Percentiles rank a stretch among this genome's conserved stretches.
Evolutionary conservation across 2,797 vertebrate genomes (phyloP).

Genomic region (Microhierax caerulescens): DNA sequence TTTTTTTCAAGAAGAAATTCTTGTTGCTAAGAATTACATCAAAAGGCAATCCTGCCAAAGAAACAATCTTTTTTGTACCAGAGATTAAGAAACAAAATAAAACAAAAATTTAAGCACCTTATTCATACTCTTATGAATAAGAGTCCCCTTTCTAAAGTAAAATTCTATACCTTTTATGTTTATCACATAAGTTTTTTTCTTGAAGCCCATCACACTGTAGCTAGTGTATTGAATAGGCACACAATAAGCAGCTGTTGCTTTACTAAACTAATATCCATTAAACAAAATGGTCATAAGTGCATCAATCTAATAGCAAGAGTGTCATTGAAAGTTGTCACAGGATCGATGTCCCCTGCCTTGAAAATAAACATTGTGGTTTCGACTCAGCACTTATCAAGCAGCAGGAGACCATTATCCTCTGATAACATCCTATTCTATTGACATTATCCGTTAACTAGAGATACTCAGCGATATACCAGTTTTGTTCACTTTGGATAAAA

Average conservation of each 20-base stretch:
- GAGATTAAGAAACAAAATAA: not conserved
- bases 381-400: conserved; percentile 42
- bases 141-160: not conserved
- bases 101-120: not conserved
- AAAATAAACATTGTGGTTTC: conserved; percentile 42
- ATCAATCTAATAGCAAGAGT: conserved; percentile 53
- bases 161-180: not conserved
- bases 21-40: not conserved
- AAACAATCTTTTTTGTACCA: not conserved
- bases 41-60: not conserved
- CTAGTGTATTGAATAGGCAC: not conserved
- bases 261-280: conserved; percentile 24
- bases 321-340: conserved; percentile 40
- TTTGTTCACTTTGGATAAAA: conserved; percentile 33
- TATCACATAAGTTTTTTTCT: not conserved
- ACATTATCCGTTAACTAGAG: conserved; percentile 56
- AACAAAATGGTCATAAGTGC: conserved; percentile 25
- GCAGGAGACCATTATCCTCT: conserved; percentile 54
- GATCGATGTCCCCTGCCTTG: conserved; percentile 61
- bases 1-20: not conserved
- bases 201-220: not conserved
- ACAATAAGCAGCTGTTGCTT: not conserved
- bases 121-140: not conserved
- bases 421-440: conserved; percentile 56
- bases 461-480: conserved; percentile 27